Evolutionary conservation across 92 coral and sea anemone species (phyloP).

Genomic region (Epizoanthus scotinus): DNA sequence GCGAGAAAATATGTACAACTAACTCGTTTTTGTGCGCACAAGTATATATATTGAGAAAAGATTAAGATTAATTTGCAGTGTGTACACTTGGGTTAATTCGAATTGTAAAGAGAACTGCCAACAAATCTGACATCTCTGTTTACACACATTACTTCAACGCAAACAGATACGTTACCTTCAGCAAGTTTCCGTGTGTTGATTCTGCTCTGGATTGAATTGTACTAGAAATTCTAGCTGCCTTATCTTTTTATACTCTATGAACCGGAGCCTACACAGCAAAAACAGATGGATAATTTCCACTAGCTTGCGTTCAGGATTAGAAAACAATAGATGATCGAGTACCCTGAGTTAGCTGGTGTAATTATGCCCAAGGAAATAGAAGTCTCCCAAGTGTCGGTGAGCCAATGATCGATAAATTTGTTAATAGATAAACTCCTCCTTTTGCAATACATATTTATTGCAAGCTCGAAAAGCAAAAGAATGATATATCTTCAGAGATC

Average conservation of each 20-base stretch:
- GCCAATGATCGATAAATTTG: slow-evolving; percentile 25
- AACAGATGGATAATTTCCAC: neutral
- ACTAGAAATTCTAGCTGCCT: neutral
- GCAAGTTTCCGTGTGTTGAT: slow-evolving; percentile 1
- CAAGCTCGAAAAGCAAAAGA: neutral
- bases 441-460: no score
- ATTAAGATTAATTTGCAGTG: neutral
- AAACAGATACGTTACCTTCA: slow-evolving; percentile 1
- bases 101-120: no score
- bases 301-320: neutral
- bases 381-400: neutral
- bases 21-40: neutral
- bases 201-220: neutral
- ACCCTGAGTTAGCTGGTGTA: neutral
- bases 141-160: neutral
- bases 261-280: neutral
- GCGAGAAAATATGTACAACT: no score
- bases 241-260: slow-evolving; percentile 16
- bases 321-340: slow-evolving; percentile 30
- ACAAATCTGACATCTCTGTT: neutral
- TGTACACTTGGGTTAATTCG: neutral
- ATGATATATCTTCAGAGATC: slow-evolving; percentile 4
- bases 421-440: neutral
- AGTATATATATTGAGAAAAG: neutral
- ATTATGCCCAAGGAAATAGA: neutral